phyloP scores from a whole-genome alignment of 2,888 invertebrate species.

The Myopa tessellatipennis region DNA sequence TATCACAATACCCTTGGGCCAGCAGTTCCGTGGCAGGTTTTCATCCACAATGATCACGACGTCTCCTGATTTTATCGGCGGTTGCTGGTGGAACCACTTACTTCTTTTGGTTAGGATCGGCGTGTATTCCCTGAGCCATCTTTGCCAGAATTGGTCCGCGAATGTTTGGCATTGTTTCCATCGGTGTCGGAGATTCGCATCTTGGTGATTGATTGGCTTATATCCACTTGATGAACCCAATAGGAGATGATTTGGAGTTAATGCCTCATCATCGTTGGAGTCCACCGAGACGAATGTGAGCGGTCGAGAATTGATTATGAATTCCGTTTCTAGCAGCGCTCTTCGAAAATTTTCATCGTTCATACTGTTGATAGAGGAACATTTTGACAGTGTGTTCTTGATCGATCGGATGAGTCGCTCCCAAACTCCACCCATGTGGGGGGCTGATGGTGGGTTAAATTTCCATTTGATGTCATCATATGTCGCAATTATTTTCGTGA shows the following conservation, averaged over 20 bases:
- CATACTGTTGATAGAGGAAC: constrained; percentile 40
- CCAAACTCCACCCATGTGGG: constrained; percentile 46
- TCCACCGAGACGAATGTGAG: constrained; percentile 47
- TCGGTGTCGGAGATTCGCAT: constrained; percentile 30
- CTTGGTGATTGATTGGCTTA: constrained; percentile 16
- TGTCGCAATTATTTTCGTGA: constrained; percentile 10
- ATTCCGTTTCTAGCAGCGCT: constrained; percentile 43
- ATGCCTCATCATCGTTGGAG: constrained; percentile 43
- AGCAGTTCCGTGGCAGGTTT: constrained; percentile 36
- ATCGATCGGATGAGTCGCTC: constrained; percentile 39
- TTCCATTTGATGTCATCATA: constrained; percentile 45
- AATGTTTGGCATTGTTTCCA: not conserved
- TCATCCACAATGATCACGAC: constrained; percentile 41
- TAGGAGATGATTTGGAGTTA: constrained; percentile 48
- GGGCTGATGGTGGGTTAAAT: constrained; percentile 47
- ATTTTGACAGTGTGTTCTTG: constrained; percentile 35
- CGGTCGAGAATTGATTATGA: constrained; percentile 43
- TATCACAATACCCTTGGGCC: constrained; percentile 38
- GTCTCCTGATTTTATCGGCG: not conserved
- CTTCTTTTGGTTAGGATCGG: constrained; percentile 28
- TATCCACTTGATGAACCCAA: constrained; percentile 45
- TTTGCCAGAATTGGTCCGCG: not conserved
- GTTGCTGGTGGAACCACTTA: not conserved
- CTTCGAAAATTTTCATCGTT: constrained; percentile 44
- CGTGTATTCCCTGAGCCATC: constrained; percentile 36